Conservation (phyloP, 1,140 invertebrate species). For the Cydia amplana region DNA sequence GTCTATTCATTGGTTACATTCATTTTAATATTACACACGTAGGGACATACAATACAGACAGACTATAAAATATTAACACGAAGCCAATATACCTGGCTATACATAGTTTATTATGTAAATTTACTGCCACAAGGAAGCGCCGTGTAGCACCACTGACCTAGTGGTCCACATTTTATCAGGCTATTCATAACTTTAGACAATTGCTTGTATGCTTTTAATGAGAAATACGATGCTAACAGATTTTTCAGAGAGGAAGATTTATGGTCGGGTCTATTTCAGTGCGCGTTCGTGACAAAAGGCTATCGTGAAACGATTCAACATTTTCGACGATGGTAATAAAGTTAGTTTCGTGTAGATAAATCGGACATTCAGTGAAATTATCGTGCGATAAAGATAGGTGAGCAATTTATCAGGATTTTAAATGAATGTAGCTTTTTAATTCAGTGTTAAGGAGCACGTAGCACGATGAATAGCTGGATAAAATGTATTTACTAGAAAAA, state of each 20-base stretch:
- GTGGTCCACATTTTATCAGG: no score
- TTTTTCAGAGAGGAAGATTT: background rate
- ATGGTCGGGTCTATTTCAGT: background rate
- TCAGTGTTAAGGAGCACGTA: background rate
- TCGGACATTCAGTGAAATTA: background rate
- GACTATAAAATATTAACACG: no score
- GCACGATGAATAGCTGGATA: no score
- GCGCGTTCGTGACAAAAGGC: background rate
- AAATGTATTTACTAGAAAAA: no score
- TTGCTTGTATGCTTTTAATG: background rate
- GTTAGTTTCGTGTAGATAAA: background rate
- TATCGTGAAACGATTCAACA: slow-evolving; percentile 1
- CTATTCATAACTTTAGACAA: no score
- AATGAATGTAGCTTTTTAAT: background rate
- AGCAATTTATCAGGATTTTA: background rate
- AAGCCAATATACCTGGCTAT: no score
- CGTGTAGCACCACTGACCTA: no score
- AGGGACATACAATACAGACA: no score
- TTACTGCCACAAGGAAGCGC: no score
- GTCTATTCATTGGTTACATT: no score
- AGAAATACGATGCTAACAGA: background rate
- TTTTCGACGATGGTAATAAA: background rate
- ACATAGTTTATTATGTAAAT: no score
- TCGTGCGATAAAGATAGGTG: background rate
- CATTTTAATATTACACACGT: no score